These are phyloP conservation scores for Branchipolynoe longqiensis DNA, from an alignment of 2,888 invertebrate genomes.

Conservation along the genomic window DNA sequence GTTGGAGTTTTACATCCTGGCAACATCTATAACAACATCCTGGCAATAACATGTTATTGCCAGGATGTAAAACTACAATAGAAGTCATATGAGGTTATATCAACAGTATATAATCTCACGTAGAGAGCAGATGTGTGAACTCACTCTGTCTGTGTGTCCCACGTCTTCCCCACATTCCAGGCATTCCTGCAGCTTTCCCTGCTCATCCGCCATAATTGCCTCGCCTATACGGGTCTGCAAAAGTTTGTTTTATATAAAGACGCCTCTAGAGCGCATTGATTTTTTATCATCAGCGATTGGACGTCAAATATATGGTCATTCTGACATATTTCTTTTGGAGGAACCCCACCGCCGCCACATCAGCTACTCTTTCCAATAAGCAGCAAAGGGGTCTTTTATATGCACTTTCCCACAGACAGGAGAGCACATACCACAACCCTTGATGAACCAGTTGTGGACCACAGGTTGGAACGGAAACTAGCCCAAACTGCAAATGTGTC, in stretches of 20 bases:
- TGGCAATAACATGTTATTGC: neutral
- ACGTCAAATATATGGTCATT: too few relatives aligned
- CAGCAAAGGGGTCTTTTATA: neutral
- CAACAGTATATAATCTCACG: neutral
- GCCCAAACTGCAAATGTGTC: too few relatives aligned
- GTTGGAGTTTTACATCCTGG: too few relatives aligned
- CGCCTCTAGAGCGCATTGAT: too few relatives aligned
- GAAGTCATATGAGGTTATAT: neutral
- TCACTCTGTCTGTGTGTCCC: constrained; percentile 37
- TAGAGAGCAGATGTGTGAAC: neutral
- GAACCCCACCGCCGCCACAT: too few relatives aligned
- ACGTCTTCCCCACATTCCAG: constrained; percentile 19
- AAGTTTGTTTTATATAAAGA: too few relatives aligned
- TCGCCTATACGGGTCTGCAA: constrained; percentile 9
- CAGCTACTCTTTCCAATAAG: too few relatives aligned
- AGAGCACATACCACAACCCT: too few relatives aligned
- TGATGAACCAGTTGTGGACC: too few relatives aligned
- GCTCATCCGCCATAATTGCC: constrained; percentile 19
- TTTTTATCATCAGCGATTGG: too few relatives aligned
- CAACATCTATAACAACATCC: neutral
- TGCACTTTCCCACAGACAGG: neutral
- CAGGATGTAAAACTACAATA: neutral
- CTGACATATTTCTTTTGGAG: too few relatives aligned
- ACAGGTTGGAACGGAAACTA: too few relatives aligned
- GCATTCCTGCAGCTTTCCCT: neutral